Percentiles rank a stretch among this genome's conserved stretches.
Conservation (phyloP, 1,140 invertebrate species). For the Scaptodrosophila lebanonensis region DNA sequence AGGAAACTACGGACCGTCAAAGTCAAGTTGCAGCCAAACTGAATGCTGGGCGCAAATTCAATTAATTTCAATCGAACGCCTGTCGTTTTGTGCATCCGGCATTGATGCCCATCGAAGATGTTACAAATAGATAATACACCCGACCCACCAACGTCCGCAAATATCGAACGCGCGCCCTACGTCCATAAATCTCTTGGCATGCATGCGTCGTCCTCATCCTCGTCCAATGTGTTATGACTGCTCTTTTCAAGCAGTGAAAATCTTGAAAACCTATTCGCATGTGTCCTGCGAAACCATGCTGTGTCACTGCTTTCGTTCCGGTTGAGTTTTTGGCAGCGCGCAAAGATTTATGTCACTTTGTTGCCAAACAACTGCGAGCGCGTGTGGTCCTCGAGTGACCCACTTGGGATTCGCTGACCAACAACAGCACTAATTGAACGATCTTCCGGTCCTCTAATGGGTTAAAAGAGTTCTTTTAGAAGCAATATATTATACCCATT, state of each 20-base stretch:
- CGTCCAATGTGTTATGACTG: conserved; percentile 58
- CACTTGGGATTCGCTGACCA: conserved; percentile 58
- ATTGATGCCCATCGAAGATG: conserved; percentile 48
- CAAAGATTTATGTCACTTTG: conserved; percentile 70
- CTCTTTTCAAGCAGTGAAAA: conserved; percentile 14
- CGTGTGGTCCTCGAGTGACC: conserved; percentile 52
- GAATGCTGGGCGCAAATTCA: conserved; percentile 63
- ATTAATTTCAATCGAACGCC: conserved; percentile 77
- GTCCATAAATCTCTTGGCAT: conserved; percentile 55
- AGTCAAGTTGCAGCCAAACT: conserved; percentile 39
- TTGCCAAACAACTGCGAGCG: conserved; percentile 42
- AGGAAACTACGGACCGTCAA: conserved; percentile 41
- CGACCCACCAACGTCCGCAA: conserved; percentile 14
- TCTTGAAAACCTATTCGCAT: conserved; percentile 49
- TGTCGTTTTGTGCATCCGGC: conserved; percentile 69
- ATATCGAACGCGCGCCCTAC: conserved; percentile 42
- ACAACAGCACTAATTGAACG: conserved; percentile 63
- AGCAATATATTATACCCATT: conserved; percentile 41
- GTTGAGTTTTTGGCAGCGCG: conserved; percentile 45
- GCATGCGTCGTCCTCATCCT: conserved; percentile 26
- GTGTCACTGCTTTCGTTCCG: conserved; percentile 70
- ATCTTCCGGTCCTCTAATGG: conserved; percentile 72
- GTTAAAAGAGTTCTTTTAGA: conserved; percentile 51
- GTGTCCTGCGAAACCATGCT: conserved; percentile 52
- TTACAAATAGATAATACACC: conserved; percentile 42